Percentiles rank a stretch among this genome's conserved stretches.
These are phyloP conservation scores for Rhizoglyphus robini DNA, from an alignment of 1,140 invertebrate genomes.

Conservation along the genomic window DNA sequence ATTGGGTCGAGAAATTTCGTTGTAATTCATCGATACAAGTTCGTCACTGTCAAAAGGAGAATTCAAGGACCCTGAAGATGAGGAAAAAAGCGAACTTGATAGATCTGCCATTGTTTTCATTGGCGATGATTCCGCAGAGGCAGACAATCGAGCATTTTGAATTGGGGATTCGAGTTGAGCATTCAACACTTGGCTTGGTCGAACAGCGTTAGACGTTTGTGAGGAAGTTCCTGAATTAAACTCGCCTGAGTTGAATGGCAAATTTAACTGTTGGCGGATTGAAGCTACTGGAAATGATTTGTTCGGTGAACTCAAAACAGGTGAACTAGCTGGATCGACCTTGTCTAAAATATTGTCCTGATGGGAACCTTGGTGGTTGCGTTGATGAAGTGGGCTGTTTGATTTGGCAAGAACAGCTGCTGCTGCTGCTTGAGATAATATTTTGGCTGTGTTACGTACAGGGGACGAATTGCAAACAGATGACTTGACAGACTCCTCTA, in stretches of 20 bases:
- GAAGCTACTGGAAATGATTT: no score
- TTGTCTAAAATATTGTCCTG: neutral
- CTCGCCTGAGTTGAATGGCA: neutral
- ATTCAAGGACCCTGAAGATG: constrained; percentile 4
- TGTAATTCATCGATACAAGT: neutral
- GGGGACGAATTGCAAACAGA: neutral
- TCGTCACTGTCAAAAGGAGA: neutral
- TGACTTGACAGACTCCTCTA: neutral
- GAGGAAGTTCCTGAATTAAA: no score
- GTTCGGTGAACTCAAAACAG: neutral
- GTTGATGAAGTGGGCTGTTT: constrained; percentile 2
- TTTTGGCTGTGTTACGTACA: neutral
- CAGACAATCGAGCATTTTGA: neutral
- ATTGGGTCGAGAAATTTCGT: neutral
- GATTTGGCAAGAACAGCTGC: constrained; percentile 4
- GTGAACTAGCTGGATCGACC: neutral
- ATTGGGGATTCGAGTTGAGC: neutral
- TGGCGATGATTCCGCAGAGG: neutral
- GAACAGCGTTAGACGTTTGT: neutral
- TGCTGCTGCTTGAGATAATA: neutral
- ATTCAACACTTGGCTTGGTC: neutral
- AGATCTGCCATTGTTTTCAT: neutral
- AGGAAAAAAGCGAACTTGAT: neutral
- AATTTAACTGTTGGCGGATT: neutral
- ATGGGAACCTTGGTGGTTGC: neutral